Evolutionary conservation across 2,113 vertebrate genomes (phyloP), one percentile per base, ranked within the genome.

Genomic region (Paradoxurus hermaphroditus): DNA sequence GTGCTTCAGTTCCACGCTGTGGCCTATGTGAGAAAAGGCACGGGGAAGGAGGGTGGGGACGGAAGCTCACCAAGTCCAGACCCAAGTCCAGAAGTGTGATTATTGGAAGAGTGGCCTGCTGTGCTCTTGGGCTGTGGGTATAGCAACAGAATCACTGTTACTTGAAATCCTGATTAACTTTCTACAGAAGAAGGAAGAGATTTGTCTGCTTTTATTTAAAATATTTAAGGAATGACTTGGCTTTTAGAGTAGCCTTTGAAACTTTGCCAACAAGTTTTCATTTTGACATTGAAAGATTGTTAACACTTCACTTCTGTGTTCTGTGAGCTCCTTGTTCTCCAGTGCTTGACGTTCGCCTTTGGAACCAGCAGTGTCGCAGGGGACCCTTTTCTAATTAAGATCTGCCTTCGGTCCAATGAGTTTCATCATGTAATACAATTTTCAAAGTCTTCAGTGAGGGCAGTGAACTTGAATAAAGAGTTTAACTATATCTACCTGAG

Each of bases 231-330:
- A 91, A 73, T 53, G 23, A 44, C 39, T 62, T 88, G 23, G 84
- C 65, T 65, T 96, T 97, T 65, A 86, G 49, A 91, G 70, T 96
- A 72, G 27, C 21, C 53, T 97, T 91, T 91, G 73, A 63, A 72
- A 72, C 31, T 90, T 68, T 77, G 67, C 41, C 65, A 18, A 27
- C 41, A 65, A 4, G 63, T 96, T 88, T 51, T 91, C 36, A 39
- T 91, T 84, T 95, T 81, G 34, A 39, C 68, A 36, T 29, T 67
- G 49, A 65, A 92, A 91, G 67, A 7, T 11, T 73, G n/a, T 16
- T 79, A 46, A 93, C 41, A 78, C 62, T 39, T 21, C 1, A 29
- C 44, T 39, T 87, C 36, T 91, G 15, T 95, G 51, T 62, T 70
- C 23, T 83, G 0, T 78, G 53, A 70, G 53, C 34, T 27, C 29